Base-by-base conservation (phyloP, 92 coral and sea anemone species). In the Parazoanthus darwini region DNA sequence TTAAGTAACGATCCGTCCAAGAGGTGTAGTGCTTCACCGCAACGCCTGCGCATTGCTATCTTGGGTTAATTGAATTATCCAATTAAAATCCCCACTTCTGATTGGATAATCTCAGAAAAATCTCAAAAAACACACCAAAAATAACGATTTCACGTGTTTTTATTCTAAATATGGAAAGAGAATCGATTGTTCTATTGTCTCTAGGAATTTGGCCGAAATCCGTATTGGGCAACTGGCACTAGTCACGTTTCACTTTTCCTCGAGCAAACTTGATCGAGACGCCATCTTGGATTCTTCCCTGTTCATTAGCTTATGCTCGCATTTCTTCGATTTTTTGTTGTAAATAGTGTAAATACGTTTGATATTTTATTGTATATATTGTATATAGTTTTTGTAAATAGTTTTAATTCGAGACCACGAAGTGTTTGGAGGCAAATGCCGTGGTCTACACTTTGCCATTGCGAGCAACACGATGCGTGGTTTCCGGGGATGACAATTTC, bases 1-100 rank as follows among this genome's bases (percentile, higher is more conserved):
- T 80, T 80, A 80, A 80, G 85, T 81, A 56, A 81, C 51, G 85
- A 81, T 81, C 73, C 74, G 74, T 18, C 44, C 84, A 80, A 56
- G 84, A 81, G 85, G 85, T 81, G 85, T 81, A 81, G 74, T 81
- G 74, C 63, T 36, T 81, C 51, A 50, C 85, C 48, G 85, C 74
- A 81, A 81, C 85, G 73, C 85, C 50, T 81, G 74, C 73, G 50
- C 74, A 36, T 59, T 16, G 33, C 73, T 81, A 36, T 16, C 15
- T 16, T 35, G 85, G 4, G 11, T 33, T 81, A 81, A 81, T 81
- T 81, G 63, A 54, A 81, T 81, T 59, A 81, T 36, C 85, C 37
- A 81, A 63, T 81, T 59, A 81, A 81, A 81, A 58, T 59, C 74
- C 85, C 5, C 4, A 50, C 85, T 81, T 81, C 74, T 81, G 85